phyloP scores from a whole-genome alignment of 2,888 invertebrate species.

The Stenurella melanura region DNA sequence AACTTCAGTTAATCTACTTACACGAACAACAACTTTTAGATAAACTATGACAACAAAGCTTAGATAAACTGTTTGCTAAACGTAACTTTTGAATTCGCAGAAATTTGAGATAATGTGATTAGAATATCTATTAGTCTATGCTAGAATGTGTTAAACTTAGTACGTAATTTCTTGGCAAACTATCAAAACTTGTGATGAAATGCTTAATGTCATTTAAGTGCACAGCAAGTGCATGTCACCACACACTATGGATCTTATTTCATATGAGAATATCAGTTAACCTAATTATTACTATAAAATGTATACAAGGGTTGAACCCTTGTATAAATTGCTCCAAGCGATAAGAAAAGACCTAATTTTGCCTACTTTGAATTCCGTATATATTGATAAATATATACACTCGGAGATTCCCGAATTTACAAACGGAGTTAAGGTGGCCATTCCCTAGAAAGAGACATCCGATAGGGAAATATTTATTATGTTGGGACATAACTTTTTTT shows the following conservation, averaged over 20 bases:
- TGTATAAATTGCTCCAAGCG: not conserved
- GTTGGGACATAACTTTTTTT: too few species aligned
- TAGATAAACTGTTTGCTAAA: conserved; percentile 31
- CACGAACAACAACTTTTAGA: not conserved
- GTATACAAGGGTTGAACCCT: not conserved
- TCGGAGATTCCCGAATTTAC: too few species aligned
- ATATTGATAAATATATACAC: too few species aligned
- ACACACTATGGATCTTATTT: not conserved
- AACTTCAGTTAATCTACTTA: not conserved
- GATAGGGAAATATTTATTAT: too few species aligned
- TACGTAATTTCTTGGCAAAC: conserved; percentile 33
- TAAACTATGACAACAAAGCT: conserved; percentile 11
- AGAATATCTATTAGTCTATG: conserved; percentile 15
- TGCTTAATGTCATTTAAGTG: conserved; percentile 16
- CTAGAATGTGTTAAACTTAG: conserved; percentile 26
- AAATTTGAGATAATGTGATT: conserved; percentile 19
- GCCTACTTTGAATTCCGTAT: too few species aligned
- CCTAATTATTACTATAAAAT: not conserved
- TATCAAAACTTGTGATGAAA: conserved; percentile 35
- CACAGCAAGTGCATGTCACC: conserved; percentile 19
- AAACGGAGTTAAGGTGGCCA: too few species aligned
- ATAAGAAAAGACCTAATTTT: too few species aligned
- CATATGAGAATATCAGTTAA: not conserved
- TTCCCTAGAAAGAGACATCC: too few species aligned
- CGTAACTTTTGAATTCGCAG: conserved; percentile 10